Percentiles rank a stretch among this genome's conserved stretches.
Conservation (phyloP, 2,113 vertebrate species). For the Pagrus major region DNA sequence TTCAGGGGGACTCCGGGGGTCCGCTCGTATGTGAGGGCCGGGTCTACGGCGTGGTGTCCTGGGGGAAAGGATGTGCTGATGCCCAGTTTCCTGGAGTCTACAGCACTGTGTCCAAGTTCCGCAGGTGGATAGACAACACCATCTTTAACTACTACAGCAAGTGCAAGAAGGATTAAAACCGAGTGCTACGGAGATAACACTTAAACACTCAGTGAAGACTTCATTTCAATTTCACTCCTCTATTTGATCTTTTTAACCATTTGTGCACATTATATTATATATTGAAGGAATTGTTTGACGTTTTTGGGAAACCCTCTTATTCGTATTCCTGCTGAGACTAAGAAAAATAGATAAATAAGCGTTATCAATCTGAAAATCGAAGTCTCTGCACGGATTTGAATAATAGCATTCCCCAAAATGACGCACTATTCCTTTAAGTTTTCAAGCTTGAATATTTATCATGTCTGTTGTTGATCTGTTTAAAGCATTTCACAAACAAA, state of each 20-base stretch:
- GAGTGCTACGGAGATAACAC: neutral
- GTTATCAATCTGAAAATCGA: no score
- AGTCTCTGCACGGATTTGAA: neutral
- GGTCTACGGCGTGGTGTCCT: conserved; percentile 88
- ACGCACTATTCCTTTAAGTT: conserved; percentile 1
- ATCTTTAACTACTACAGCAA: conserved; percentile 81
- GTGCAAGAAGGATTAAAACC: conserved; percentile 63
- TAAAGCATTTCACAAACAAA: conserved; percentile 26
- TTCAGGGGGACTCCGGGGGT: conserved; percentile 88
- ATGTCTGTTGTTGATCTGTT: conserved; percentile 10
- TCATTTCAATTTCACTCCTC: conserved; percentile 30
- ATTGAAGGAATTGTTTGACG: conserved; percentile 5
- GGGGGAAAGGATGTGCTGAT: conserved; percentile 85
- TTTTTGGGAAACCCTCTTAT: neutral
- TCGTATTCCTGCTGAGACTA: conserved; percentile 7
- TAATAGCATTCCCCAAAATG: neutral
- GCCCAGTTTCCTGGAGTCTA: conserved; percentile 87
- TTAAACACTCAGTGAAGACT: neutral
- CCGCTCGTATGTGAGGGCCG: conserved; percentile 87
- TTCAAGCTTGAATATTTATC: conserved; percentile 53
- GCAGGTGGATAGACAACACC: conserved; percentile 86
- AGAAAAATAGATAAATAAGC: no score
- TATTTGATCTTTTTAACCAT: conserved; percentile 5
- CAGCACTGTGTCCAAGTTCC: conserved; percentile 84
- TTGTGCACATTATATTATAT: conserved; percentile 38